Percentiles rank a stretch among this genome's conserved stretches.
phyloP scores from a whole-genome alignment of 2,888 invertebrate genomes.

The Argyra leucocephala region DNA sequence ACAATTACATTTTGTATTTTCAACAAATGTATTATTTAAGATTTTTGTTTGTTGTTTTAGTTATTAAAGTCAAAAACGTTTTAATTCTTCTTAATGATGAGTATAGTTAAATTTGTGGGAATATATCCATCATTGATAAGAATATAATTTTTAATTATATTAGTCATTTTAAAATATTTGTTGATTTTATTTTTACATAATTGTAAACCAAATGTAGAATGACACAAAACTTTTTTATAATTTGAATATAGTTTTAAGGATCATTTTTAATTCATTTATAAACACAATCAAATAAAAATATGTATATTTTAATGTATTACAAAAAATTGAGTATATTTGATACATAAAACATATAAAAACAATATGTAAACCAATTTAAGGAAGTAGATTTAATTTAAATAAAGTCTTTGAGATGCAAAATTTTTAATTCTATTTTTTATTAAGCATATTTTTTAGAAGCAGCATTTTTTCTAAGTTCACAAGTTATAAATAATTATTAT shows the following conservation, averaged over 20 bases:
- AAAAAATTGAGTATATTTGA: not conserved
- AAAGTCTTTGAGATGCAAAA: not conserved
- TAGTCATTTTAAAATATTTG: no score
- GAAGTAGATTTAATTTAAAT: not conserved
- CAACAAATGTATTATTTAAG: not conserved
- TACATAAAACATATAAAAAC: not conserved
- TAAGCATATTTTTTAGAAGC: no score
- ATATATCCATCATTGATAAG: not conserved
- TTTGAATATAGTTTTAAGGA: not conserved
- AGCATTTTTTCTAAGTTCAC: no score
- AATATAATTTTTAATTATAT: not conserved
- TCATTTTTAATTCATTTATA: not conserved
- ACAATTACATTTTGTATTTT: not conserved
- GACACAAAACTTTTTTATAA: not conserved
- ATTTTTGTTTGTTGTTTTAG: not conserved
- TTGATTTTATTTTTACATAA: no score
- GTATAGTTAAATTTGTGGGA: not conserved
- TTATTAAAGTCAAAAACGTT: not conserved
- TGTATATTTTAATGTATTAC: not conserved
- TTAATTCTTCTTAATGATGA: constrained; percentile 2
- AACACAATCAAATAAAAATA: not conserved
- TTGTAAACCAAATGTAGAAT: no score
- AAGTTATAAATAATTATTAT: no score
- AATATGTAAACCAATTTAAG: not conserved
- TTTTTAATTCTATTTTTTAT: not conserved